These are phyloP conservation scores for Cephalopholis sonnerati DNA, from an alignment of 2,113 vertebrate genomes.

Conservation along the genomic window DNA sequence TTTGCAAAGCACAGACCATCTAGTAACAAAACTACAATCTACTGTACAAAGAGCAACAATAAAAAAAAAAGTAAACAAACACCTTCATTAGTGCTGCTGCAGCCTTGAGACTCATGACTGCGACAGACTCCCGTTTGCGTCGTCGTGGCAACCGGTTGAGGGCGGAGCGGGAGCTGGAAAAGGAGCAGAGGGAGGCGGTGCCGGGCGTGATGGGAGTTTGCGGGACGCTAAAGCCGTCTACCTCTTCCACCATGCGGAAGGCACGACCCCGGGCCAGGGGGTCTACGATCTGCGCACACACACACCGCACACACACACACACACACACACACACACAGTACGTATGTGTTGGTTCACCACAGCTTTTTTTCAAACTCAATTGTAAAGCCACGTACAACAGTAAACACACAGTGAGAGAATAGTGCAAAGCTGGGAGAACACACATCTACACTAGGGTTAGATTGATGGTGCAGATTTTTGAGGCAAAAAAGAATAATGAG, in stretches of 20 bases:
- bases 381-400: constrained; percentile 2
- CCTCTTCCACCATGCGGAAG: constrained; percentile 93
- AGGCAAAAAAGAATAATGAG: neutral
- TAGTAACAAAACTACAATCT: neutral
- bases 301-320: constrained; percentile 21
- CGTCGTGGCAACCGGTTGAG: constrained; percentile 91
- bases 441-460: constrained; percentile 30
- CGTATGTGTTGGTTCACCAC: neutral
- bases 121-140: constrained; percentile 96
- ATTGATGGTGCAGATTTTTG: constrained; percentile 22
- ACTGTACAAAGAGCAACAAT: neutral
- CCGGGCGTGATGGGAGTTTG: constrained; percentile 93
- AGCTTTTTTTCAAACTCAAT: neutral
- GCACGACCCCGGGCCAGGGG: constrained; percentile 94
- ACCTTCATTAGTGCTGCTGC: constrained; percentile 95
- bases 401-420: neutral
- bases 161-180: constrained; percentile 96
- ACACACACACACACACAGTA: constrained; percentile 14
- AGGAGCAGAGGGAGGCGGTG: constrained; percentile 93
- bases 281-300: constrained; percentile 90
- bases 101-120: constrained; percentile 96
- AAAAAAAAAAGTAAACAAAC: constrained; percentile 6
- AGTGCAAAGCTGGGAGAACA: neutral
- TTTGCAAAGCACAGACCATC: constrained; percentile 7
- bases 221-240: constrained; percentile 89